phyloP scores from a whole-genome alignment of 2,797 vertebrate species.

The Hydrocynus forskahlii region DNA sequence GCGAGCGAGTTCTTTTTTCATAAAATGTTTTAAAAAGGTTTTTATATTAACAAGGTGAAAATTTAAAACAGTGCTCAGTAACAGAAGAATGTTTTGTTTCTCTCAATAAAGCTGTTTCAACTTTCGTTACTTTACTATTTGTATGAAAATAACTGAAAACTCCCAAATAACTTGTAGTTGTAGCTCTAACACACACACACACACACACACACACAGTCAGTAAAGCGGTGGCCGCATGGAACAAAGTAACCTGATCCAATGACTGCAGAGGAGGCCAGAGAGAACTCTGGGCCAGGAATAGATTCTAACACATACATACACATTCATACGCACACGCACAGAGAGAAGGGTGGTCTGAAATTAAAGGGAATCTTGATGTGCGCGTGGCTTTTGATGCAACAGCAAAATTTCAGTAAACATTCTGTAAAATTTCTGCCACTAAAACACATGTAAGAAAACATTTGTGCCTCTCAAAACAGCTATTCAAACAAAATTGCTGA shows the following conservation, averaged over 20 bases:
- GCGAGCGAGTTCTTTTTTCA: neutral
- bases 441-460: too few relatives aligned
- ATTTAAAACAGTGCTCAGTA: neutral
- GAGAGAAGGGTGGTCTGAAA: too few relatives aligned
- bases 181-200: neutral
- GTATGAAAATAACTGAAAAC: neutral
- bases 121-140: neutral
- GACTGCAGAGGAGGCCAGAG: slow-evolving; percentile 30
- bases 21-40: too few relatives aligned
- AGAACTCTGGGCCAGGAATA: slow-evolving; percentile 8
- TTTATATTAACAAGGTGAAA: too few relatives aligned
- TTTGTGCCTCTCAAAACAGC: too few relatives aligned
- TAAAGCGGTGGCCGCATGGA: neutral
- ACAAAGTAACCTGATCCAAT: slow-evolving; percentile 25
- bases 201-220: neutral
- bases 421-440: too few relatives aligned
- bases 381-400: too few relatives aligned
- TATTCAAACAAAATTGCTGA: too few relatives aligned
- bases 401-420: too few relatives aligned
- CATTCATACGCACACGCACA: neutral
- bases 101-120: neutral
- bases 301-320: neutral
- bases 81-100: neutral
- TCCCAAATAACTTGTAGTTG: neutral
- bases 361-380: too few relatives aligned